Percentiles rank a stretch among this genome's conserved stretches.
These are phyloP conservation scores for Phenganax subtilis DNA, from an alignment of 92 coral and sea anemone genomes.

Conservation along the genomic window DNA sequence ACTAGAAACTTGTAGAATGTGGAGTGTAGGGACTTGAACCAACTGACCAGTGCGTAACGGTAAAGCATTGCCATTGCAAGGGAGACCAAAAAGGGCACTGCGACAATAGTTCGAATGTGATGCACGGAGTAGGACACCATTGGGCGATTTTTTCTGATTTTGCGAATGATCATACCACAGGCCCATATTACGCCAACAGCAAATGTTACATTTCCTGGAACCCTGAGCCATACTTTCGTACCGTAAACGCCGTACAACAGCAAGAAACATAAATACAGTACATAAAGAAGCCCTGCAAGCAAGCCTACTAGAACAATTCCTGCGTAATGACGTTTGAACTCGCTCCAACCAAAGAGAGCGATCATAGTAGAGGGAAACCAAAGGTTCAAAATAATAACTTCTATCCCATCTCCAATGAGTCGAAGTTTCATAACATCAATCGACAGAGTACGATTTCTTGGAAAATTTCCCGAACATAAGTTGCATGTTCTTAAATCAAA, in stretches of 20 bases:
- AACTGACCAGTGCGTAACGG: neutral
- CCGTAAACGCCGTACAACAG: neutral
- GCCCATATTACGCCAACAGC: neutral
- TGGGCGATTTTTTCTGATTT: neutral
- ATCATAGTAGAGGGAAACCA: neutral
- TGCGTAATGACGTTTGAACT: neutral
- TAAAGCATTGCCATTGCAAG: neutral
- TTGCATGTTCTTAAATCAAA: neutral
- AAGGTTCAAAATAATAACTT: neutral
- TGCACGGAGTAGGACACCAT: neutral
- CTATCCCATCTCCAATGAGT: neutral
- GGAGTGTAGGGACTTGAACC: too few species aligned
- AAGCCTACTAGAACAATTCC: neutral
- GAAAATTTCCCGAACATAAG: neutral
- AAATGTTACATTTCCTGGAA: neutral
- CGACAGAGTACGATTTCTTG: neutral
- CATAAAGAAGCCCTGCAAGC: neutral
- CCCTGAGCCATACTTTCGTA: neutral
- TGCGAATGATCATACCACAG: neutral
- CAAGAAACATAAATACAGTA: neutral
- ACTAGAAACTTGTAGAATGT: conserved; percentile 9
- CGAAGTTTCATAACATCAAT: neutral
- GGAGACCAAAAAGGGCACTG: neutral
- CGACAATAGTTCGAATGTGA: neutral
- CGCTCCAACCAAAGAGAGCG: neutral